Conservation (phyloP, 2,888 invertebrate species). For the Rhingia rostrata region DNA sequence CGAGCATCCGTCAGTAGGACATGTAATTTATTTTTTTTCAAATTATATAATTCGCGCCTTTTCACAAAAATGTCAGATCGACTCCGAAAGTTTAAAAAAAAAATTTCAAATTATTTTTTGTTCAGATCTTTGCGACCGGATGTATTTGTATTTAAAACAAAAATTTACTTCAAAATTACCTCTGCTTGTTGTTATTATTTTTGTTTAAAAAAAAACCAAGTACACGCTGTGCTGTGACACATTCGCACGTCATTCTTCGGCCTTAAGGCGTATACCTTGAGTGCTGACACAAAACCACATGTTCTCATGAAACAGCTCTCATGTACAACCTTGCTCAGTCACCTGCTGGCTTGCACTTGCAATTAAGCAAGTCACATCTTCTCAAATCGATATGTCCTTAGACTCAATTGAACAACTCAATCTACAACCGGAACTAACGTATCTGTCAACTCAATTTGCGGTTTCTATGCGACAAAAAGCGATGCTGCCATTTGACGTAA, state of each 20-base stretch:
- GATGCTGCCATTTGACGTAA: slow-evolving; percentile 24
- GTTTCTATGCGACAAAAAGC: slow-evolving; percentile 26
- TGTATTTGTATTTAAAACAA: slow-evolving; percentile 26
- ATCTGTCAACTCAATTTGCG: slow-evolving; percentile 45
- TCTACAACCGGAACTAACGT: slow-evolving; percentile 46
- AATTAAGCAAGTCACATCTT: slow-evolving; percentile 32
- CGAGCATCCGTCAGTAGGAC: no score
- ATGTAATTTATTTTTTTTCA: no score
- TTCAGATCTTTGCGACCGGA: slow-evolving; percentile 5
- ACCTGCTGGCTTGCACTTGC: slow-evolving; percentile 34
- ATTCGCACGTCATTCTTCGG: slow-evolving; percentile 5
- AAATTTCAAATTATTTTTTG: not conserved
- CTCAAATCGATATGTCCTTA: slow-evolving; percentile 38
- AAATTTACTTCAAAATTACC: slow-evolving; percentile 18
- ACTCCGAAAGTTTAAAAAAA: not conserved
- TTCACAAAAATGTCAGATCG: no score
- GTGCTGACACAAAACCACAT: slow-evolving; percentile 34
- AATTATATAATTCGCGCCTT: no score
- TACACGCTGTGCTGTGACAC: slow-evolving; percentile 23
- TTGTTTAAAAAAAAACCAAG: not conserved
- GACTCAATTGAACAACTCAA: slow-evolving; percentile 31
- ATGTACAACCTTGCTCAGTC: slow-evolving; percentile 3
- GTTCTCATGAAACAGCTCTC: slow-evolving; percentile 1
- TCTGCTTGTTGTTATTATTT: slow-evolving; percentile 4
- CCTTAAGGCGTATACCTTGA: slow-evolving; percentile 37